Evolutionary conservation across 2,888 invertebrate genomes (phyloP), one percentile per base, ranked within the genome.

Genomic region (Lottia scabra): DNA sequence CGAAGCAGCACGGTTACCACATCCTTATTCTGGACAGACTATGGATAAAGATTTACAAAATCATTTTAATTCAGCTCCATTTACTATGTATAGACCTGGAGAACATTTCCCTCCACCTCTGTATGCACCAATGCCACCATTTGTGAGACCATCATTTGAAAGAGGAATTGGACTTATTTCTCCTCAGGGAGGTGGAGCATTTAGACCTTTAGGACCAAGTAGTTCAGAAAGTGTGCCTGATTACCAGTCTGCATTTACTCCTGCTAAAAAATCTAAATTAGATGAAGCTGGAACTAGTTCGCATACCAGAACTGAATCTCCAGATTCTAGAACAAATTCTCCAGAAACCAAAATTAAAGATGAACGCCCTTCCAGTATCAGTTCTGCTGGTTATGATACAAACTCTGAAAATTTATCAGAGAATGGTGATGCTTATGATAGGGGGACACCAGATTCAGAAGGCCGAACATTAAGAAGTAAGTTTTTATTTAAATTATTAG

Each of bases 161-260:
- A 77, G 83, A 26, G 75, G 78, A 30, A 78, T 85, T 71, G 81
- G 81, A 15, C 71, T 85, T 67, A 80, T 86, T 73, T 79, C 76
- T 64, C 81, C 81, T 10, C 80, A 77, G 16, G 81, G 79, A 23
- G 80, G 80, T 66, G 84, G 87, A 70, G 86, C 85, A 68, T 87
- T 86, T 72, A 76, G 85, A n/a, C 85, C 85, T 15, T 80, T 87
- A 1, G 78, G 72, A 4, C 65, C 68, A 16, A 75, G 82, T 15
- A 71, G 73, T 23, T 73, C 78, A 8, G 81, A 82, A n/a, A 81
- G 78, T 30, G 68, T 73, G 16, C 80, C 81, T 4, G 68, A 72
- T 16, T 85, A 84, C 72, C 86, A 86, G 63, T 87, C 87, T 0
- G 87, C 87, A 16, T 87, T 87, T 75, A 81, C 83, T 16, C 86